These are phyloP conservation scores for Xanthia togata DNA, from an alignment of 2,888 invertebrate species.

Conservation along the genomic window DNA sequence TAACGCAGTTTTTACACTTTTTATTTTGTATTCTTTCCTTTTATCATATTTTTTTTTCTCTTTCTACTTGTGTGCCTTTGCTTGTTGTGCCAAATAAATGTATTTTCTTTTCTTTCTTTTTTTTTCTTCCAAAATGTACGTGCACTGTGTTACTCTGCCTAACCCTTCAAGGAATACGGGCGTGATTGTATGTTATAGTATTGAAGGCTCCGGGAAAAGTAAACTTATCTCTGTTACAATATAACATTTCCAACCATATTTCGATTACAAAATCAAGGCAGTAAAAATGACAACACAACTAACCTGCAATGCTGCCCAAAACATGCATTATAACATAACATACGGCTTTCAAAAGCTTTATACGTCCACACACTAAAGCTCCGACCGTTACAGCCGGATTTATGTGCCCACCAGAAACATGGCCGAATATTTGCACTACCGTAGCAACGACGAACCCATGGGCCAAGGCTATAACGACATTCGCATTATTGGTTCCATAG, in stretches of 20 bases:
- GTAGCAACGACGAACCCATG: slow-evolving; percentile 67
- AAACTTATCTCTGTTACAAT: neutral
- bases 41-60: too few relatives aligned
- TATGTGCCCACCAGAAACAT: slow-evolving; percentile 71
- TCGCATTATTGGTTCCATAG: slow-evolving; percentile 19
- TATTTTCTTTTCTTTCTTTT: too few relatives aligned
- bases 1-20: too few relatives aligned
- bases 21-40: too few relatives aligned
- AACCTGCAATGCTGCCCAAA: slow-evolving; percentile 68
- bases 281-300: slow-evolving; percentile 19
- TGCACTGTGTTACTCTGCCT: neutral
- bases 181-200: neutral
- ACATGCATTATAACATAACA: slow-evolving; percentile 69
- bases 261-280: neutral
- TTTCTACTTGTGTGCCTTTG: too few relatives aligned
- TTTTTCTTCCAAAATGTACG: too few relatives aligned
- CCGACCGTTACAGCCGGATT: slow-evolving; percentile 73
- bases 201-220: neutral
- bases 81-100: too few relatives aligned
- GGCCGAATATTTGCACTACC: slow-evolving; percentile 67
- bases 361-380: slow-evolving; percentile 64
- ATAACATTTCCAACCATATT: neutral
- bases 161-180: neutral
- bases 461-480: slow-evolving; percentile 55
- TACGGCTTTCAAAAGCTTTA: slow-evolving; percentile 68